These are phyloP conservation scores for Agrochola lota DNA, from an alignment of 2,888 invertebrate genomes.

Conservation along the genomic window DNA sequence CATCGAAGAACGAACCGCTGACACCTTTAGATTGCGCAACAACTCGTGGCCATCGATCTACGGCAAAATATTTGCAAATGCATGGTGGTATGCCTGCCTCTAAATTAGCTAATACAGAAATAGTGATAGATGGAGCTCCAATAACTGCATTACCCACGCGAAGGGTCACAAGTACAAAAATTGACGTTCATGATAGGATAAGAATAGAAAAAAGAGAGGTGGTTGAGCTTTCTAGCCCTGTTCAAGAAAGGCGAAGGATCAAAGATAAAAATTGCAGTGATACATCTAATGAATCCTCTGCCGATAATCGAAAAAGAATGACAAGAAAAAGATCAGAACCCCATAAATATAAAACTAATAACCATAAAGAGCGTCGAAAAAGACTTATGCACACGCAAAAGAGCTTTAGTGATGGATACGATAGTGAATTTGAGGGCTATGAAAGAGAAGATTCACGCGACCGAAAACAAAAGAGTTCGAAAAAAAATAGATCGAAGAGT, in stretches of 20 bases:
- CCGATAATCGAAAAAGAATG: conserved; percentile 79
- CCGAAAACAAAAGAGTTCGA: conserved; percentile 76
- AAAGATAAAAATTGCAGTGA: conserved; percentile 78
- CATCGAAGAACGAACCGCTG: conserved; percentile 95
- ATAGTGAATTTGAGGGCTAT: conserved; percentile 82
- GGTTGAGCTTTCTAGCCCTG: conserved; percentile 87
- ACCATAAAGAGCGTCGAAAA: conserved; percentile 82
- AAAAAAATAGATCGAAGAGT: conserved; percentile 87
- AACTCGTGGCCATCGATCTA: conserved; percentile 95
- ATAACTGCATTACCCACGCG: conserved; percentile 86
- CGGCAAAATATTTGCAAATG: conserved; percentile 97
- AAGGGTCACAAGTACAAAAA: conserved; percentile 89
- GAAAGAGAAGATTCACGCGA: conserved; percentile 74
- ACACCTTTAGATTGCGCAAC: conserved; percentile 98
- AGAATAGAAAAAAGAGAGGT: conserved; percentile 89
- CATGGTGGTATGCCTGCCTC: conserved; percentile 96
- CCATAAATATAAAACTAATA: conserved; percentile 77
- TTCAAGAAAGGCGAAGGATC: conserved; percentile 76
- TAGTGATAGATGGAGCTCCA: conserved; percentile 85
- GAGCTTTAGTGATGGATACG: conserved; percentile 89
- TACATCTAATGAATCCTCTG: conserved; percentile 86
- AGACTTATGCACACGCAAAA: conserved; percentile 81
- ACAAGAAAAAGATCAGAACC: conserved; percentile 73
- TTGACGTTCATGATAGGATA: conserved; percentile 87
- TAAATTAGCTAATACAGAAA: conserved; percentile 90